These are phyloP conservation scores for Anseranas semipalmata DNA, from an alignment of 2,113 vertebrate genomes.

Conservation along the genomic window DNA sequence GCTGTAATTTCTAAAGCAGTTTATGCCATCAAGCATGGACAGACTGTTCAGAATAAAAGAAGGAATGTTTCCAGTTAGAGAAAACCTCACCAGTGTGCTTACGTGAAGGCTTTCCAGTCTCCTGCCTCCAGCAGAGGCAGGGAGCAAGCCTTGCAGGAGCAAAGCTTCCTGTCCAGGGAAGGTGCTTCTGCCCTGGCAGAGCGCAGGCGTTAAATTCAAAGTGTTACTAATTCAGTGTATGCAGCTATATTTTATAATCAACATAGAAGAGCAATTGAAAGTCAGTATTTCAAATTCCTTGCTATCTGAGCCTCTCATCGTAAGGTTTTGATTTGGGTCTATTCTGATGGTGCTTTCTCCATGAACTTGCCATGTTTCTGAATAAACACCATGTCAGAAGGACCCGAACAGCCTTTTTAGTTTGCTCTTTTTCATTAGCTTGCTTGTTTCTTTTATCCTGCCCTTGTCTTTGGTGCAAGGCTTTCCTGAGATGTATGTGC, in stretches of 20 bases:
- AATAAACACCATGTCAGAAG: neutral
- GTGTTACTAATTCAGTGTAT: neutral
- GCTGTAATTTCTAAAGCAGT: conserved; percentile 43
- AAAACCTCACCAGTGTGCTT: neutral
- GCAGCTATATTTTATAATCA: neutral
- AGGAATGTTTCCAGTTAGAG: conserved; percentile 10
- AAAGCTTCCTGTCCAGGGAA: neutral
- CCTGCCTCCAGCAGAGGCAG: neutral
- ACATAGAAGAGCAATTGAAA: neutral
- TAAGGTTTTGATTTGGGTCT: neutral
- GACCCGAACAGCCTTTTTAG: neutral
- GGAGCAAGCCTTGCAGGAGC: rapidly evolving
- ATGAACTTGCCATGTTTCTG: neutral
- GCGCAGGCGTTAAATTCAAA: neutral
- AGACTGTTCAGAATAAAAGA: conserved; percentile 63
- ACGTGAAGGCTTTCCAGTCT: neutral
- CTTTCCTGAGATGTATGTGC: neutral
- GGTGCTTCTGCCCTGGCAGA: neutral
- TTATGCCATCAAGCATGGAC: conserved; percentile 22
- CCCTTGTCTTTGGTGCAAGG: neutral
- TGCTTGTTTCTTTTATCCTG: neutral
- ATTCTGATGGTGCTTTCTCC: neutral
- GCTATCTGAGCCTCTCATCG: rapidly evolving
- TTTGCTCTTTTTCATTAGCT: neutral
- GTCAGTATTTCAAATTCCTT: neutral